Percentiles rank a stretch among this genome's conserved stretches.
These are phyloP conservation scores for Eucera pruinosa DNA, from an alignment of 2,888 invertebrate species.

Conservation along the genomic window DNA sequence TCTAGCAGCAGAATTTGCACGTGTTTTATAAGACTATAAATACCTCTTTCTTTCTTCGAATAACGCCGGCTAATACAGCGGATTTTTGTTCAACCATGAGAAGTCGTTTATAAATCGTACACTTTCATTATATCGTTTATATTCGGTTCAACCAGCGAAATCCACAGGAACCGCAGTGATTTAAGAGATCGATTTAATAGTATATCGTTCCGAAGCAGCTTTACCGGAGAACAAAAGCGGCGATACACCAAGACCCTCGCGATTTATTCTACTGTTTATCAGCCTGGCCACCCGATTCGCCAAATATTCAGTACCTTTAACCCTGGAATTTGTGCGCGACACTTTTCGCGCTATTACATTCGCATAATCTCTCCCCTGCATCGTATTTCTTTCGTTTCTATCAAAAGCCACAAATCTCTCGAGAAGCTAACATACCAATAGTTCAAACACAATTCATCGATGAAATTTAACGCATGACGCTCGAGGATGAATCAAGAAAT, in stretches of 20 bases:
- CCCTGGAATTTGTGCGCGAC: neutral
- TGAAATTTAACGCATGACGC: no score
- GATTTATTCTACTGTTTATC: conserved; percentile 31
- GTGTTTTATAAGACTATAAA: no score
- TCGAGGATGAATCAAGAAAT: no score
- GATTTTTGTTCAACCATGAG: neutral
- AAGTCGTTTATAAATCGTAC: conserved; percentile 22
- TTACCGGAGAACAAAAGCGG: conserved; percentile 11
- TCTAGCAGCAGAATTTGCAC: no score
- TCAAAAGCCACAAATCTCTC: neutral
- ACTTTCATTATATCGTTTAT: no score
- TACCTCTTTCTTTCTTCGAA: no score
- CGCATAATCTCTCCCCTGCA: neutral
- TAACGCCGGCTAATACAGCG: no score
- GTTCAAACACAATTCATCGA: no score
- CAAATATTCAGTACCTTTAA: neutral
- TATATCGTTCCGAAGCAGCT: neutral
- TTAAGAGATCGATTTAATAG: conserved; percentile 16
- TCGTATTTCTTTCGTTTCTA: neutral
- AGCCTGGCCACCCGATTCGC: neutral
- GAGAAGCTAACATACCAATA: no score
- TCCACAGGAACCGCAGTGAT: conserved; percentile 10
- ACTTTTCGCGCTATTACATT: neutral
- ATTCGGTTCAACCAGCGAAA: neutral
- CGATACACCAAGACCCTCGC: neutral